phyloP scores from a whole-genome alignment of 2,113 vertebrate species.

The Rhodinocichla rosea region DNA sequence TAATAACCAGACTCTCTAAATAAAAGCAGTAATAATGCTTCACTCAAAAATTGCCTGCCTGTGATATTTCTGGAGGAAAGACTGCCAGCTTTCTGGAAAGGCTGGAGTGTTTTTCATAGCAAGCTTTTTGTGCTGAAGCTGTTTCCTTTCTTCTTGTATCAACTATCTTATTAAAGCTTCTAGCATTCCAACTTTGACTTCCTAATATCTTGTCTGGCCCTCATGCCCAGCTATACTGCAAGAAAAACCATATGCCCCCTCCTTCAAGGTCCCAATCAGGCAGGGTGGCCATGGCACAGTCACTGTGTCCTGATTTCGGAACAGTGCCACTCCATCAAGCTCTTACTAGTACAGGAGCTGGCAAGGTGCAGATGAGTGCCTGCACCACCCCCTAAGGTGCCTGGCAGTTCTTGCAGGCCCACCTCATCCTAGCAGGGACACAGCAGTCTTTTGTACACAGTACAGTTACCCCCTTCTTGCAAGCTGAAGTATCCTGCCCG shows the following conservation, averaged over 20 bases:
- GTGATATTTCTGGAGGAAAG: neutral
- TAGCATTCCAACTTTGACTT: neutral
- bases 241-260: neutral
- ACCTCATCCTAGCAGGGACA: neutral
- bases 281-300: neutral
- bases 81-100: neutral
- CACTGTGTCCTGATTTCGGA: neutral
- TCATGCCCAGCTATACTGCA: neutral
- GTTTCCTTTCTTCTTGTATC: neutral
- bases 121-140: neutral
- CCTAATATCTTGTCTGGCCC: neutral
- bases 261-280: neutral
- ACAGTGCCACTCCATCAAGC: neutral
- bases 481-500: neutral
- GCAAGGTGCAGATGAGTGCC: neutral
- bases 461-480: neutral
- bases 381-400: neutral
- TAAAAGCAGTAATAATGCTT: neutral
- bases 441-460: neutral
- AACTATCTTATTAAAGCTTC: neutral
- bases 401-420: neutral
- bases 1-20: neutral
- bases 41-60: neutral
- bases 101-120: neutral
- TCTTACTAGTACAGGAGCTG: neutral